These are phyloP conservation scores for Heliconius erato DNA, from an alignment of 2,888 invertebrate species.

Conservation along the genomic window DNA sequence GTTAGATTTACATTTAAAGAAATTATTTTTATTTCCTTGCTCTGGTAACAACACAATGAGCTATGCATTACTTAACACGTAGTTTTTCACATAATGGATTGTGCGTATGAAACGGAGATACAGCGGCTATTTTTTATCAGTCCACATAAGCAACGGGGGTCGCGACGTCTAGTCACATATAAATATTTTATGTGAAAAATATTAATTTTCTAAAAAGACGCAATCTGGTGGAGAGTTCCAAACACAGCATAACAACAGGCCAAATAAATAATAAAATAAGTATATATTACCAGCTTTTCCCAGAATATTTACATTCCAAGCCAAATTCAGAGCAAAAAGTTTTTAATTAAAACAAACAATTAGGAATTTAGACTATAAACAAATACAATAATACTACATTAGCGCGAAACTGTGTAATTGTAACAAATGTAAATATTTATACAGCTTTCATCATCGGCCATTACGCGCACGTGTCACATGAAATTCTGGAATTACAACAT, in stretches of 20 bases:
- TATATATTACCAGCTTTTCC: not conserved
- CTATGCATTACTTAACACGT: not conserved
- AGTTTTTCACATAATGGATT: too few relatives aligned
- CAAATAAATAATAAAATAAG: not conserved
- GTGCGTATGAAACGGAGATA: not conserved
- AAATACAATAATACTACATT: constrained; percentile 33
- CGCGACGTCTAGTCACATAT: not conserved
- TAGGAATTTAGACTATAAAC: not conserved
- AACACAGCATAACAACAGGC: too few relatives aligned
- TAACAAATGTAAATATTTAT: constrained; percentile 38
- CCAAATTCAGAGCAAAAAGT: not conserved
- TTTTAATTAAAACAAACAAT: constrained; percentile 1
- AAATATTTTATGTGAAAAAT: not conserved
- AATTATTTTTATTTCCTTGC: not conserved
- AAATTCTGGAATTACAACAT: constrained; percentile 39
- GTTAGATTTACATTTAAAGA: not conserved
- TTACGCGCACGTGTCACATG: constrained; percentile 37
- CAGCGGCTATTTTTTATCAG: not conserved
- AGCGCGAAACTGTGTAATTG: too few relatives aligned
- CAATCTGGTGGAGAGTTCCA: too few relatives aligned
- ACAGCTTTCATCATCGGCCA: constrained; percentile 24
- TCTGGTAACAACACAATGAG: not conserved
- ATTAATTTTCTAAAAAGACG: too few relatives aligned
- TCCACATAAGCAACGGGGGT: not conserved
- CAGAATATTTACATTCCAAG: not conserved